Base-by-base conservation (phyloP, 2,888 invertebrate species). In the Chrysotoxum bicinctum region DNA sequence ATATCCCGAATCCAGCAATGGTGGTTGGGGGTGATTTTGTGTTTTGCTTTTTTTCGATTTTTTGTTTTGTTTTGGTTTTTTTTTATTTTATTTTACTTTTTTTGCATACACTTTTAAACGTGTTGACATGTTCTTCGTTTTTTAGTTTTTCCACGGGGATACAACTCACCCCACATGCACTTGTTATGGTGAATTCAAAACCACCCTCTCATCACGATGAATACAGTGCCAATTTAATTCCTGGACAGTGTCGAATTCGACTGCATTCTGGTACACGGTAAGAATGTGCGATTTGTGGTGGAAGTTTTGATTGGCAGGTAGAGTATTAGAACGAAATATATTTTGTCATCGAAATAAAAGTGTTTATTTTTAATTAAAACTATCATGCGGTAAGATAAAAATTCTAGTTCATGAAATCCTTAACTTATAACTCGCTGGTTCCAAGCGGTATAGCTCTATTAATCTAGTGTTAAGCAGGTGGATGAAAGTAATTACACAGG, bases 21-120 rank as follows among this genome's bases (percentile, higher is more conserved):
- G 83, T 85, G 88, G 88, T 88, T 81, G 84, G 78, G 86, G 83
- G 87, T 88, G 88, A 77, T 87, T 88, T 85, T 87, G 88, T 87
- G 88, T 58, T 85, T 83, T 87, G 80, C 87, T 78, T 62, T 64
- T 64, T 75, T 68, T 58, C n/a, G n/a, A 26, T 30, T 14, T 32
- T 58, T 21, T 58, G 26, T 64, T 80, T 81, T 69, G 74, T 48
- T 56, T 62, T 72, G 10, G n/a, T 72, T 37, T 73, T 45, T 87
- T 68, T 84, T 85, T 87, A 76, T 87, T 45, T 75, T 50, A 78
- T 75, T 82, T 81, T 68, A 43, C 83, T 79, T 87, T 79, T 87
- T 86, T 73, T 87, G 83, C 79, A 87, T 82, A 83, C 30, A 56
- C 54, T 77, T 77, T 68, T 75, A 56, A 60, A 79, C 80, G 66